Evolutionary conservation across 2,113 vertebrate species (phyloP), one percentile per base, ranked within the genome.

Genomic region (Ameiurus melas): DNA sequence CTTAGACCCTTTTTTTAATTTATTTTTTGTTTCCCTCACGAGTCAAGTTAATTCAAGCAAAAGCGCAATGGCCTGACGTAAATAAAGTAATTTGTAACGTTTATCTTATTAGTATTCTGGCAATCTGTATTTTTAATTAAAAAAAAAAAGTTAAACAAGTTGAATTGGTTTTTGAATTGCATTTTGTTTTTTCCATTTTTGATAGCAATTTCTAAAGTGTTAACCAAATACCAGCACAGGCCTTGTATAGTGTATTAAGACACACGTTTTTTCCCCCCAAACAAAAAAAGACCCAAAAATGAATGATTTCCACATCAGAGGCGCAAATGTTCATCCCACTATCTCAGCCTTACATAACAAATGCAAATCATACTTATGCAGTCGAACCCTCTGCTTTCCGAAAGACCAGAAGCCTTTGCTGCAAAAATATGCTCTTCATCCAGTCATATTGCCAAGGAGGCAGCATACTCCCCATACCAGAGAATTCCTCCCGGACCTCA

Each of bases 391-490:
- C 64, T 30, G 47, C 75, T 88, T 83, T 87, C 85, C 75, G 66
- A 71, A 30, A 27, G 84, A 43, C 60, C 60, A 85, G 68, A 90
- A 83, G 82, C 70, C 58, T 82, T 71, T 81, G 73, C 84, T 90
- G 73, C 73, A 85, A 84, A 89, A 89, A 89, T 81, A 88, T 79
- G 64, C 43, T 53, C 53, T 71, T 71, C 84, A 83, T 86, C 33
- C 81, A 51, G 84, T 75, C 68, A 66, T 62, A 60, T 82, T 90
- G 83, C 84, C 84, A 90, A 75, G 30, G 84, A 64, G 86, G 70
- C 68, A 33, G 68, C 80, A 92, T 89, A 86, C 84, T 89, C 75
- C 88, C 68, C 89, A 89, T 90, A 85, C 86, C 90, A 88, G 66
- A 86, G 84, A 78, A 90, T 88, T 88, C 84, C 80, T 81, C 80